A percentile compares a stretch with the other conserved stretches of the same genome.
Evolutionary conservation across 1,140 invertebrate species (phyloP).

Genomic region (Galendromus occidentalis): DNA sequence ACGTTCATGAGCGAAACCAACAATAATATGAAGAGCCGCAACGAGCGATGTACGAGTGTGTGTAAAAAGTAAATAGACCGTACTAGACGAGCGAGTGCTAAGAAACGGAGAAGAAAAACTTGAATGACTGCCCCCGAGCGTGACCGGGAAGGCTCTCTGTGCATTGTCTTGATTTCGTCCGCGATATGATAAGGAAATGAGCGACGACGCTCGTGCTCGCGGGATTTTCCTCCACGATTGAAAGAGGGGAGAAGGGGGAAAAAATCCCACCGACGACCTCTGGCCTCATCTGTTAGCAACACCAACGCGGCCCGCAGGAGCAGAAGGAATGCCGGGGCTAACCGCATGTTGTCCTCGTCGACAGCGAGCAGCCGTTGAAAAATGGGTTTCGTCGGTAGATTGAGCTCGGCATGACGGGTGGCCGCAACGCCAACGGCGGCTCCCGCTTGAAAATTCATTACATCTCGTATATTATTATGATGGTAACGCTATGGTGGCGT

Average conservation of each 20-base stretch:
- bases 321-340: not conserved
- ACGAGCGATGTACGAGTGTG: too few species aligned
- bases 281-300: not conserved
- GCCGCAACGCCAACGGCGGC: not conserved
- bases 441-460: conserved; percentile 11
- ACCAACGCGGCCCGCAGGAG: not conserved
- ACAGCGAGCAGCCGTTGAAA: not conserved
- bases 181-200: too few species aligned
- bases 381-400: not conserved
- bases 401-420: not conserved
- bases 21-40: too few species aligned
- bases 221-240: too few species aligned
- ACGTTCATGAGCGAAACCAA: too few species aligned
- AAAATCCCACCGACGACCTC: not conserved
- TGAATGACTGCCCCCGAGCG: too few species aligned
- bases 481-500: not conserved
- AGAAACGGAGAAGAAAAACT: too few species aligned
- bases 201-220: too few species aligned
- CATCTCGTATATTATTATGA: conserved; percentile 11
- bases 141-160: too few species aligned
- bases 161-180: too few species aligned
- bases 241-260: not conserved
- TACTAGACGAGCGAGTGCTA: too few species aligned
- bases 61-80: too few species aligned
- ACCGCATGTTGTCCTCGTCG: conserved; percentile 7